A percentile compares a stretch with the other conserved stretches of the same genome.
phyloP scores from a whole-genome alignment of 2,888 invertebrate genomes.

The Ichneumoninae sp. region DNA sequence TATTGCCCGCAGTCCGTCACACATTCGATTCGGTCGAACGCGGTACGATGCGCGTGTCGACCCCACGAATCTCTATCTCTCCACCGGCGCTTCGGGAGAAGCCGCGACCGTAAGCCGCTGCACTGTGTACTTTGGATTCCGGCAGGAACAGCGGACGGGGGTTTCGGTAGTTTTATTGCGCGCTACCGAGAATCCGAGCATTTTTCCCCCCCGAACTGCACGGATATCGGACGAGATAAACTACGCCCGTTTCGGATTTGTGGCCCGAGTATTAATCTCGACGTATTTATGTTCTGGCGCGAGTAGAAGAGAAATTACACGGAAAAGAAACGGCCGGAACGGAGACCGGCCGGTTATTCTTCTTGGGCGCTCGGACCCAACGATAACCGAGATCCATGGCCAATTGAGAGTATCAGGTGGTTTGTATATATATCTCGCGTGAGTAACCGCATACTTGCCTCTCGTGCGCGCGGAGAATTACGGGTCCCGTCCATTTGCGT shows the following conservation, averaged over 20 bases:
- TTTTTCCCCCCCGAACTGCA: constrained; percentile 53
- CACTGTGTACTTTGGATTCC: constrained; percentile 23
- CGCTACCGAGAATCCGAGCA: constrained; percentile 50
- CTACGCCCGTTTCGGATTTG: constrained; percentile 80
- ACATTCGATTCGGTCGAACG: constrained; percentile 80
- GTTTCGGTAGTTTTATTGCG: constrained; percentile 73
- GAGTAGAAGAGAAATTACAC: constrained; percentile 33
- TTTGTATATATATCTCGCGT: neutral
- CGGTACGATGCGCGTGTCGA: constrained; percentile 28
- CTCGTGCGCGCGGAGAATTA: neutral
- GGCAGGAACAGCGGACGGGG: neutral
- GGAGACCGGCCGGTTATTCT: constrained; percentile 3
- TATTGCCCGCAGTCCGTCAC: constrained; percentile 82
- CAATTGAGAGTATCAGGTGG: constrained; percentile 13
- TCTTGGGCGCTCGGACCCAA: neutral
- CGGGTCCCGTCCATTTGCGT: neutral
- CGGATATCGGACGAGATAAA: constrained; percentile 81
- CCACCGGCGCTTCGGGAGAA: constrained; percentile 18
- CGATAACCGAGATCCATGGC: constrained; percentile 7
- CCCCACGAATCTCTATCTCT: constrained; percentile 25
- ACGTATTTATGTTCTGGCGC: constrained; percentile 76
- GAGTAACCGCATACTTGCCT: neutral
- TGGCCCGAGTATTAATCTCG: constrained; percentile 81
- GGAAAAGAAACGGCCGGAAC: constrained; percentile 17
- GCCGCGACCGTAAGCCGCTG: constrained; percentile 12